phyloP scores from a whole-genome alignment of 2,113 vertebrate genomes.

The Pithys albifrons region DNA sequence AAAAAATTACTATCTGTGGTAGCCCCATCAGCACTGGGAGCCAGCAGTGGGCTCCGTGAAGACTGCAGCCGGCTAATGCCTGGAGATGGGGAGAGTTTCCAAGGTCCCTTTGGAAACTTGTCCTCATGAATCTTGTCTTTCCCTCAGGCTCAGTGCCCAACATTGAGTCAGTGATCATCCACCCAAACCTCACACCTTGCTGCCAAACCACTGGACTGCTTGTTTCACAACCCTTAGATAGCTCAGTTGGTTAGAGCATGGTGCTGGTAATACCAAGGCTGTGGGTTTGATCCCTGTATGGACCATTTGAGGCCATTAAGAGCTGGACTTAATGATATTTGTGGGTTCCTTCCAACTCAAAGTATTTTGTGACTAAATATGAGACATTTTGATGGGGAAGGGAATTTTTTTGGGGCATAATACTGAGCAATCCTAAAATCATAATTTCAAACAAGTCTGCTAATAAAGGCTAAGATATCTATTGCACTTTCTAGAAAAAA shows the following conservation, averaged over 20 bases:
- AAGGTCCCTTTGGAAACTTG: neutral
- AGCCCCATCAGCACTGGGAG: neutral
- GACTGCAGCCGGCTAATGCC: fast-evolving
- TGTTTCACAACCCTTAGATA: neutral
- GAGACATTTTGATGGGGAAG: neutral
- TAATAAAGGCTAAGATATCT: neutral
- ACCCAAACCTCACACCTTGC: neutral
- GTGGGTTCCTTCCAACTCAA: neutral
- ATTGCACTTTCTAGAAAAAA: neutral
- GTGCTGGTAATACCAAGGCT: neutral
- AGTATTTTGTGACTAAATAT: neutral
- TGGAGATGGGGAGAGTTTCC: neutral
- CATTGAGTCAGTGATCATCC: fast-evolving
- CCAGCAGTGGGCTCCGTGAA: neutral
- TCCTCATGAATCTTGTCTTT: neutral
- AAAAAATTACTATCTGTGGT: neutral
- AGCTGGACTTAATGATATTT: neutral
- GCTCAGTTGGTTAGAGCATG: neutral
- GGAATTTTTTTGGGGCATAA: neutral
- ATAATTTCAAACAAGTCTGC: neutral
- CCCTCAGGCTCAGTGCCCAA: neutral
- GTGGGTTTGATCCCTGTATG: neutral
- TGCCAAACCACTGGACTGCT: neutral
- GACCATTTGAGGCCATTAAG: neutral
- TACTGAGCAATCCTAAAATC: neutral